phyloP scores from a whole-genome alignment of 1,140 invertebrate genomes.

The Bombus superbus region DNA sequence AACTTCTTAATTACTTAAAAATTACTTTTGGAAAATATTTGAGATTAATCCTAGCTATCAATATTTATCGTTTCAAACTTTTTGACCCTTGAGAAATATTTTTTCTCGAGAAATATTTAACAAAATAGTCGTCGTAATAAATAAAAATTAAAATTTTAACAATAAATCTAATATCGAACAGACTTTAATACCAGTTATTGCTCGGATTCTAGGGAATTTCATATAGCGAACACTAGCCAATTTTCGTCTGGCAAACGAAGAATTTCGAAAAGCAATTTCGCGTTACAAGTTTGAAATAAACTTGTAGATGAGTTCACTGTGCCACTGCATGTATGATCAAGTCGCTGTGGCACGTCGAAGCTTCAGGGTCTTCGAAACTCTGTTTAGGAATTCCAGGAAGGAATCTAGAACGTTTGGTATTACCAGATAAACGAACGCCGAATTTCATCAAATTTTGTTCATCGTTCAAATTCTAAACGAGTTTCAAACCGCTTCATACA shows the following conservation, averaged over 20 bases:
- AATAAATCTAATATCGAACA: not conserved
- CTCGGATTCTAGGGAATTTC: not conserved
- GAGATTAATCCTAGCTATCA: not conserved
- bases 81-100: too few species aligned
- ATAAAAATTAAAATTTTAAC: not conserved
- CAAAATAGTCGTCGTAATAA: not conserved
- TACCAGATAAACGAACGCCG: not conserved
- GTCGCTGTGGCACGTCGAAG: too few species aligned
- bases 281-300: constrained; percentile 3
- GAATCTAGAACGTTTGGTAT: not conserved
- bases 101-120: not conserved
- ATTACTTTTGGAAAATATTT: not conserved
- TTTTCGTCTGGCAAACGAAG: not conserved
- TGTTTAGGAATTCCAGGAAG: not conserved
- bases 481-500: not conserved
- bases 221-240: not conserved
- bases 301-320: not conserved
- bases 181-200: not conserved
- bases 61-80: too few species aligned
- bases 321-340: not conserved
- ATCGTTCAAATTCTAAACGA: not conserved
- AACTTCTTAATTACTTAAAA: not conserved
- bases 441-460: not conserved
- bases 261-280: not conserved
- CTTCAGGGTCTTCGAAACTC: not conserved